These are phyloP conservation scores for Steinernema carpocapsae DNA, from an alignment of 2,888 invertebrate genomes.

Conservation along the genomic window DNA sequence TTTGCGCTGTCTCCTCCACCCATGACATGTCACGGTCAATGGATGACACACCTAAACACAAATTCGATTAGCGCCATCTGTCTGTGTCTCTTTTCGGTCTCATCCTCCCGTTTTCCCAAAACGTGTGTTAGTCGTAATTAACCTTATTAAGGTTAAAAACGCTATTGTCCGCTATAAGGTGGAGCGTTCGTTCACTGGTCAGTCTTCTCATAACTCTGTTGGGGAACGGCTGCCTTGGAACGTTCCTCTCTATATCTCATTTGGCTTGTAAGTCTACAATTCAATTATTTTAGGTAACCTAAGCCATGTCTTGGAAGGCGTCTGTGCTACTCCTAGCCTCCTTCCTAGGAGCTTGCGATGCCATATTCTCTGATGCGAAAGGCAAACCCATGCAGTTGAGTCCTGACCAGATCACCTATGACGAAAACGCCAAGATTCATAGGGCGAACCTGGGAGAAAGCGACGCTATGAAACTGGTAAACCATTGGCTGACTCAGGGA, in stretches of 20 bases:
- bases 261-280: not conserved
- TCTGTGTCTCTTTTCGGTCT: not conserved
- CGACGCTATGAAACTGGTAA: not conserved
- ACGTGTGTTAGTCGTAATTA: not conserved
- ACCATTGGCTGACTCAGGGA: not conserved
- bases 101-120: not conserved
- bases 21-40: not conserved
- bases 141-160: not conserved
- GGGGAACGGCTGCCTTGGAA: not conserved
- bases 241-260: not conserved
- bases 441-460: not conserved
- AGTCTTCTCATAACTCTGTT: not conserved
- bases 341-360: not conserved
- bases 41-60: slow-evolving; percentile 24
- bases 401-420: not conserved
- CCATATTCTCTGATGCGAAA: not conserved
- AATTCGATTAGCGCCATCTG: not conserved
- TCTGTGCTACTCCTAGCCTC: too few species aligned
- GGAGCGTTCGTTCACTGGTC: not conserved
- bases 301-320: too few species aligned
- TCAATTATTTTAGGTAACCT: too few species aligned
- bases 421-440: not conserved
- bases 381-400: not conserved
- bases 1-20: not conserved
- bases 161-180: too few species aligned